Percentiles rank a stretch among this genome's conserved stretches.
Evolutionary conservation across 2,113 vertebrate genomes (phyloP).

Genomic region (Anoura caudifer): DNA sequence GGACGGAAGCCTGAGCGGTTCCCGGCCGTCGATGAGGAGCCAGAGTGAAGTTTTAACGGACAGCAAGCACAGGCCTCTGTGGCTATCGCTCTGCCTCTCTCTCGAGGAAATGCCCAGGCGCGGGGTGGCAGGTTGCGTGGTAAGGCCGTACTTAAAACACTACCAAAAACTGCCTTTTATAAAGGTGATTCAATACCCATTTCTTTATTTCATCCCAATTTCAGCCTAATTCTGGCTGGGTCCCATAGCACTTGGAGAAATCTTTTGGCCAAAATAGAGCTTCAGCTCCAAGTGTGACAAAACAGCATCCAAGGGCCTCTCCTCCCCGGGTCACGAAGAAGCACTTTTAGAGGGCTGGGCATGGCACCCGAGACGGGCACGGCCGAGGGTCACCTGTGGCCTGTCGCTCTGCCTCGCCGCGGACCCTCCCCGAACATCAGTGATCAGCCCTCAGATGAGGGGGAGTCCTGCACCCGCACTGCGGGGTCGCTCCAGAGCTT

Average conservation of each 20-base stretch:
- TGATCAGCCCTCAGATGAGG: neutral
- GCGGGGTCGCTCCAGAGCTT: neutral
- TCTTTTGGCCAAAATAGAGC: neutral
- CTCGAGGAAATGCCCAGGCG: neutral
- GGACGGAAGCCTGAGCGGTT: neutral
- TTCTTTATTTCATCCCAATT: neutral
- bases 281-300: neutral
- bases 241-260: neutral
- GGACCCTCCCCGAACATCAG: neutral
- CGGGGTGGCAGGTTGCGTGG: neutral
- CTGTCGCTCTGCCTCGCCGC: neutral
- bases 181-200: neutral
- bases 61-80: neutral
- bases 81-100: neutral
- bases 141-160: neutral
- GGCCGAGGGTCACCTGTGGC: neutral
- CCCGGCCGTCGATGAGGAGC: neutral
- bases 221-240: neutral
- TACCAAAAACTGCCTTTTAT: neutral
- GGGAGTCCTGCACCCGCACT: neutral
- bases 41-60: neutral
- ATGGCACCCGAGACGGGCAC: neutral
- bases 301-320: neutral
- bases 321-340: neutral
- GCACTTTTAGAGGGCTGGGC: neutral